phyloP scores from a whole-genome alignment of 2,888 invertebrate genomes.

The Polyommatus icarus region DNA sequence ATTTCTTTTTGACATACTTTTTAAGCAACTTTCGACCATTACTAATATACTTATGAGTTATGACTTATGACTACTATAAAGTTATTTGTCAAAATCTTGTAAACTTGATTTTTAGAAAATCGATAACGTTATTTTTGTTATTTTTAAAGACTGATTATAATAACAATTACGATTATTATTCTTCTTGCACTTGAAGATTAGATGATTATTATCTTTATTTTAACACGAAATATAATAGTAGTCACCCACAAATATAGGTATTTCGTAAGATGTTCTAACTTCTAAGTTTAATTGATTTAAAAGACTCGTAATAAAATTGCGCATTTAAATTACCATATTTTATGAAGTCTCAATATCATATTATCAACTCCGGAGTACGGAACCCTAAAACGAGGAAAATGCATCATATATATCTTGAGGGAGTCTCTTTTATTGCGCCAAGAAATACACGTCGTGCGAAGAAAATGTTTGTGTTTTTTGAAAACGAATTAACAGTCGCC shows the following conservation, averaged over 20 bases:
- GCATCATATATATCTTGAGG: not conserved
- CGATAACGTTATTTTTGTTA: too few species aligned
- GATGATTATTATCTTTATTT: too few species aligned
- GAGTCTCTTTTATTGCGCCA: not conserved
- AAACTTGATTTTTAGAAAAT: too few species aligned
- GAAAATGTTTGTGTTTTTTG: conserved; percentile 22
- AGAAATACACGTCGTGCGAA: not conserved
- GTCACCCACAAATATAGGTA: not conserved
- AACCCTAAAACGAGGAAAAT: conserved; percentile 9
- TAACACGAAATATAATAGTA: too few species aligned
- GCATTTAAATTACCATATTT: not conserved
- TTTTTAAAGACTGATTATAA: too few species aligned
- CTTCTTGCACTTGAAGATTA: too few species aligned
- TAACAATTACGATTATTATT: too few species aligned
- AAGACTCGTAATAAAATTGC: not conserved
- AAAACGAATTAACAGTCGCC: not conserved
- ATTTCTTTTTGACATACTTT: conserved; percentile 18
- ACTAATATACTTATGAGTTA: too few species aligned
- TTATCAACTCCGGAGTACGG: not conserved
- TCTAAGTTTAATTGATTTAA: not conserved
- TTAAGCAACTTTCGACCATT: too few species aligned
- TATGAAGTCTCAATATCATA: not conserved
- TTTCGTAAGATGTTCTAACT: not conserved
- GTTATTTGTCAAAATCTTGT: too few species aligned
- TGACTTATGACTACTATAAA: too few species aligned